Evolutionary conservation across 2,113 vertebrate species (phyloP).

Genomic region (Siphamia tubifer): DNA sequence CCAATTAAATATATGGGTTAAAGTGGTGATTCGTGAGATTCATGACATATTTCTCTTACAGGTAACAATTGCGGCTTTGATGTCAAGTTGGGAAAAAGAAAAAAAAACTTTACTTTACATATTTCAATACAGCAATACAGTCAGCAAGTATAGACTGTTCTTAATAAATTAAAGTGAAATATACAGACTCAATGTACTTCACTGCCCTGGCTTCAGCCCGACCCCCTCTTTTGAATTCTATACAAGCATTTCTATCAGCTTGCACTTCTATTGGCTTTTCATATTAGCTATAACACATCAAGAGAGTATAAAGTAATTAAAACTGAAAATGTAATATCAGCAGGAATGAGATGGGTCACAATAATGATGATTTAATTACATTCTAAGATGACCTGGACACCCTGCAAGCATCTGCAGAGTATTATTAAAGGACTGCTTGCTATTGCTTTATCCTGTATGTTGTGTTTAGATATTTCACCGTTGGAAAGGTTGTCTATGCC

Average conservation of each 20-base stretch:
- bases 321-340: conserved; percentile 58
- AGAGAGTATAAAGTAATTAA: conserved; percentile 48
- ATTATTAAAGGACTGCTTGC: conserved; percentile 30
- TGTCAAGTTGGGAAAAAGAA: too few species aligned
- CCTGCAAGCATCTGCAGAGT: not conserved
- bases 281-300: conserved; percentile 21
- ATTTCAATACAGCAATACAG: not conserved
- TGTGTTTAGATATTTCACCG: conserved; percentile 38
- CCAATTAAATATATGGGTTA: not conserved
- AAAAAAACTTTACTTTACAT: not conserved
- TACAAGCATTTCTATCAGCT: conserved; percentile 7
- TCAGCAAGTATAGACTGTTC: not conserved
- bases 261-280: conserved; percentile 39
- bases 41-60: not conserved
- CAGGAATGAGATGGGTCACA: conserved; percentile 35
- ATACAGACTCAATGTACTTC: not conserved
- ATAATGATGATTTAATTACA: conserved; percentile 52
- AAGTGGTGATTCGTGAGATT: conserved; percentile 10
- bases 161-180: not conserved
- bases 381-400: conserved; percentile 10
- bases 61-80: not conserved
- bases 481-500: conserved; percentile 38
- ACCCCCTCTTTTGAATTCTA: not conserved
- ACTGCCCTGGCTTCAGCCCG: not conserved
- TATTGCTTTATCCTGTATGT: conserved; percentile 12